These are phyloP conservation scores for Siderastrea siderea DNA, from an alignment of 92 coral and sea anemone species.

Conservation along the genomic window DNA sequence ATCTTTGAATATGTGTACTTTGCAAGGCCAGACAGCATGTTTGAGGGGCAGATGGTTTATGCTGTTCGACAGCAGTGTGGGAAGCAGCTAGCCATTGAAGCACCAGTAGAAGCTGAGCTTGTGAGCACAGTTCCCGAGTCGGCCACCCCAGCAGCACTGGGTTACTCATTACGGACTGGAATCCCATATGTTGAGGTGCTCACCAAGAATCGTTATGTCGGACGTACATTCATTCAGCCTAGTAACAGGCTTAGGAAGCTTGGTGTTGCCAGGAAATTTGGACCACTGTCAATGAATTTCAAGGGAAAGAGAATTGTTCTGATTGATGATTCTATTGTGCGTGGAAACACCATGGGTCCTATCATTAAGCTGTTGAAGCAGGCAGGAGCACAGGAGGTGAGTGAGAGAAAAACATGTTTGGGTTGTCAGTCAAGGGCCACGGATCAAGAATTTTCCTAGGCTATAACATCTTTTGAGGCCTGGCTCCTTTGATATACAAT, in stretches of 20 bases:
- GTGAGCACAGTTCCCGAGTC: slow-evolving; percentile 99
- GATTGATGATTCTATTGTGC: slow-evolving; percentile 96
- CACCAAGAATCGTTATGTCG: slow-evolving; percentile 97
- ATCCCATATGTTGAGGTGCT: slow-evolving; percentile 97
- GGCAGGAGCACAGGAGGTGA: slow-evolving; percentile 96
- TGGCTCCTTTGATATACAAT: no score
- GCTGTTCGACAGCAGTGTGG: slow-evolving; percentile 92
- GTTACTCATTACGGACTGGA: slow-evolving; percentile 81
- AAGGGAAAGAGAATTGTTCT: slow-evolving; percentile 88
- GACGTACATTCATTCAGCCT: slow-evolving; percentile 97
- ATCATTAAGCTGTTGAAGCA: slow-evolving; percentile 91
- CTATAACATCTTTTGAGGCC: background rate
- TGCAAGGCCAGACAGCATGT: slow-evolving; percentile 96
- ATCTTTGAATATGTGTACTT: slow-evolving; percentile 97
- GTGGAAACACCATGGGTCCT: slow-evolving; percentile 97
- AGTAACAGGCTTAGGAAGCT: slow-evolving; percentile 90
- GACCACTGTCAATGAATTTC: slow-evolving; percentile 94
- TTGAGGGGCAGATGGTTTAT: slow-evolving; percentile 99
- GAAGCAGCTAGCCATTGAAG: slow-evolving; percentile 89
- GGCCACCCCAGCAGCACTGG: slow-evolving; percentile 97
- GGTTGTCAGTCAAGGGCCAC: background rate
- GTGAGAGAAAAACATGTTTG: background rate
- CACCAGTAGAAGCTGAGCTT: slow-evolving; percentile 92
- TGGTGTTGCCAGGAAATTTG: slow-evolving; percentile 98
- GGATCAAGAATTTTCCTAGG: background rate